Evolutionary conservation across 2,797 vertebrate genomes (phyloP), one percentile per base, ranked within the genome.

Genomic region (Sarcoramphus papa): DNA sequence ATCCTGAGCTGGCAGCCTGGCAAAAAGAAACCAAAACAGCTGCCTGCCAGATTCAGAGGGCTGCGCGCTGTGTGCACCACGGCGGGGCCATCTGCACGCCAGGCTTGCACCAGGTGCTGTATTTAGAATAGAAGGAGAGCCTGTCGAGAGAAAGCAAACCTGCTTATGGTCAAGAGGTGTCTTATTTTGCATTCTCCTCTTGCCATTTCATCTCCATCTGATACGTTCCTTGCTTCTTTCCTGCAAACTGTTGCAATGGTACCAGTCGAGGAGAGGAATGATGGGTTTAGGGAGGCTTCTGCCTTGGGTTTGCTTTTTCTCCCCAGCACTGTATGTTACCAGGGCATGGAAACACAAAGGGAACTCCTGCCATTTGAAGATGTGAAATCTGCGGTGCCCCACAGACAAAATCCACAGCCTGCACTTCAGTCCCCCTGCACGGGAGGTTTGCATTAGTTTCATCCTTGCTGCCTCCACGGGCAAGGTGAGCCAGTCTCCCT

Each of bases 11-110:
- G 84, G 84, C 91, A 95, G 84, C 85, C 81, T 95, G 95, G 94
- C 93, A 95, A 93, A 94, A 95, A 91, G 88, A 83, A 95, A 89
- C 45, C 6, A 4, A 81, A 95, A 91, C 97, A 97, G 95, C 96
- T 97, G 96, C 53, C 47, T 90, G 81, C 94, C 96, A 97, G 95
- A 96, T 75, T 94, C 8, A 2, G 41, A 70, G 37, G 56, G n/a
- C 80, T 87, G 77, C 3, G 28, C 8, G 8, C 70, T 82, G 54
- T 7, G 33, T 10, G 5, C 76, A 59, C 37, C 5, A 8, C 6
- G 12, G 68, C 33, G 1, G 40, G 78, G 25, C 92, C 95, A 96
- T 97, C 94, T 97, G 96, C 81, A 75, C 47, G 0, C 84, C 96
- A 97, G 95, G 89, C 89, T 94, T 74, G 50, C 85, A 74, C 92